Evolutionary conservation across 2,113 vertebrate genomes (phyloP), one percentile per base, ranked within the genome.

Genomic region (Guaruba guarouba): DNA sequence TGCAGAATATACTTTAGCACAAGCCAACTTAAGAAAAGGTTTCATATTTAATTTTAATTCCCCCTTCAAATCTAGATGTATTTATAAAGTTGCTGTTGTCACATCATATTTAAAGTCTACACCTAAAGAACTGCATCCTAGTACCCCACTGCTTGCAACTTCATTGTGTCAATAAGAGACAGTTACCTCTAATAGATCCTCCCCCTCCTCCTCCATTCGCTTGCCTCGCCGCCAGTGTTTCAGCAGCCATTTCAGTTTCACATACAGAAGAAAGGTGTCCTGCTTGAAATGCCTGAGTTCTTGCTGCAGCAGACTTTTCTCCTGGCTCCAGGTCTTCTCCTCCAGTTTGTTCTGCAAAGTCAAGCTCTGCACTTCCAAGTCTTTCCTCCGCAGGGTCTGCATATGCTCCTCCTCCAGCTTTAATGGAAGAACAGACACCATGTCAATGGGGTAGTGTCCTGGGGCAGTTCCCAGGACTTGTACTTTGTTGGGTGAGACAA

Each of bases 161-260:
- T 68, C 52, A 59, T 23, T 86, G 63, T 15, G 18, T 68, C 64
- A 62, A 67, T 44, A 48, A 83, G 41, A 46, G n/a, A 25, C n/a
- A 52, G 46, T 97, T 98, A 99, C 99, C 98, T 99, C 98, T 1
- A 97, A 25, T 2, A 96, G 25, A 13, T 96, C 95, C 12, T 98
- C 92, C 46, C 98, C 98, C n/a, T 97, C 97, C 3, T 98, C 86
- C 25, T 98, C 98, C n/a, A 97, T 96, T 82, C 96, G 97, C 83
- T 97, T 98, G 48, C 98, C 98, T 55, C 98, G 98, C 83, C 98
- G 98, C 99, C 99, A 99, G 89, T 98, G 99, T 78, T 98, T 98
- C 27, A 99, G 98, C 93, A 99, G 98, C 98, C 99, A 99, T 88
- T 99, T 98, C 87, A 99, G 98, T 96, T 99, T 99, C 96, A 99